Base-by-base conservation (phyloP, 2,888 invertebrate species). In the Lycophotia porphyrea region DNA sequence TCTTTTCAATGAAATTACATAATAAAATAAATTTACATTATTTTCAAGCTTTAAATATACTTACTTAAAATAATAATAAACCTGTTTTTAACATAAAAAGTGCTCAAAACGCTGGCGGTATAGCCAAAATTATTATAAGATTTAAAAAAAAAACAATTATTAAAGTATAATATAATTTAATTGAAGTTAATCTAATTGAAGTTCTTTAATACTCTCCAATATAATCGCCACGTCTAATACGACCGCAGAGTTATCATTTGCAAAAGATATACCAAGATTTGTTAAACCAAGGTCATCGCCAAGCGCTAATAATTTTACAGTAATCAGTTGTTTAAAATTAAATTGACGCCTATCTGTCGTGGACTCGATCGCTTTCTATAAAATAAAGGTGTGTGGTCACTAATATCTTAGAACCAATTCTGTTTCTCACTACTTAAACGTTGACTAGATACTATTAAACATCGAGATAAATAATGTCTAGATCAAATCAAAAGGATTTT, bases 211-310 rank as follows among this genome's bases (percentile, higher is more conserved):
- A 13, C 36, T 55, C 27, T 18, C 18, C 1, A 21, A 73, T 42
- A 24, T 55, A 34, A 78, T 78, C 76, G 21, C 21, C 13, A 5
- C 5, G 1, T 52, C 18, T 24, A 27, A 69, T 63, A 52, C 8
- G 24, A 36, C 71, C 34, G 34, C 55, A 27, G 39, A 49, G 24
- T 58, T 71, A 65, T 77, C 58, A 18, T 31, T 42, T 18, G 36
- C 21, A 47, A 39, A 55, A 78, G 39, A 78, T 69, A 60, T 63
- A 75, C 21, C 77, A 69, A 63, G 49, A 69, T 71, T 70, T 47
- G 1, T 0, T 39, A 18, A 58, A 3, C 34, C 67, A 82, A 81
- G 78, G 81, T 67, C 72, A 39, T 21, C 64, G 3, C 15, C 24
- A 65, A 15, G 11, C 61, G 60, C n/a, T 71, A n/a, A 68, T 52